Percentiles rank a stretch among this genome's conserved stretches.
Conservation (phyloP, 2,797 vertebrate genomes). For the Myiothlypis coronata region DNA sequence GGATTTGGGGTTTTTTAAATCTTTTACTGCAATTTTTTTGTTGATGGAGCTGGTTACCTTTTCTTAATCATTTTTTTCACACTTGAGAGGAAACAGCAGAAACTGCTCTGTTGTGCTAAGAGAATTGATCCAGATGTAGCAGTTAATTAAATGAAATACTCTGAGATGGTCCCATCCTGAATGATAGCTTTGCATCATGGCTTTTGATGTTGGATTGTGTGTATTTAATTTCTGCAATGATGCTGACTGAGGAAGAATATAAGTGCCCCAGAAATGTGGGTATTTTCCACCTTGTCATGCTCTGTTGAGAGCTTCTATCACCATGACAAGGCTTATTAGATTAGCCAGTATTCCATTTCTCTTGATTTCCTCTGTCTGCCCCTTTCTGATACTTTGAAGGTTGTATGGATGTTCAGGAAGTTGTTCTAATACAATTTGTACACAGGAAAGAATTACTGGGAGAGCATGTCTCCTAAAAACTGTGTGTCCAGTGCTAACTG, state of each 20-base stretch:
- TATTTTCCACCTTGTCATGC: constrained; percentile 48
- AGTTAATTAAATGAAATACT: constrained; percentile 33
- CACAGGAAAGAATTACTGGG: not conserved
- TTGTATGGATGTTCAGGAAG: not conserved
- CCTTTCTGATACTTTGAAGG: constrained; percentile 23
- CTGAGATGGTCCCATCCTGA: not conserved
- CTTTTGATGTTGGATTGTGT: not conserved
- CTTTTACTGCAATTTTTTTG: constrained; percentile 8
- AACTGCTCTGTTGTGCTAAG: not conserved
- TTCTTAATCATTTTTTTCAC: constrained; percentile 46
- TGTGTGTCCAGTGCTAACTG: not conserved
- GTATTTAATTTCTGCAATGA: constrained; percentile 15
- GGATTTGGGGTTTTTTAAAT: not conserved
- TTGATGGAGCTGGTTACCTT: constrained; percentile 12
- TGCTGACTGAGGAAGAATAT: not conserved
- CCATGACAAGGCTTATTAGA: constrained; percentile 46
- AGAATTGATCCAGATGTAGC: constrained; percentile 48
- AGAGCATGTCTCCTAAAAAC: not conserved
- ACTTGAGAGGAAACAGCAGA: constrained; percentile 26
- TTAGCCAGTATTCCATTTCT: constrained; percentile 33
- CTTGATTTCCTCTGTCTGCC: constrained; percentile 23
- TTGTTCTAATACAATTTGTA: constrained; percentile 1
- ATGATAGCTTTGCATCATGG: not conserved
- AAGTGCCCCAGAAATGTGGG: not conserved
- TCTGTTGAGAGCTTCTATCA: constrained; percentile 15